phyloP scores from a whole-genome alignment of 2,888 invertebrate species.

The Microdon myrmicae region DNA sequence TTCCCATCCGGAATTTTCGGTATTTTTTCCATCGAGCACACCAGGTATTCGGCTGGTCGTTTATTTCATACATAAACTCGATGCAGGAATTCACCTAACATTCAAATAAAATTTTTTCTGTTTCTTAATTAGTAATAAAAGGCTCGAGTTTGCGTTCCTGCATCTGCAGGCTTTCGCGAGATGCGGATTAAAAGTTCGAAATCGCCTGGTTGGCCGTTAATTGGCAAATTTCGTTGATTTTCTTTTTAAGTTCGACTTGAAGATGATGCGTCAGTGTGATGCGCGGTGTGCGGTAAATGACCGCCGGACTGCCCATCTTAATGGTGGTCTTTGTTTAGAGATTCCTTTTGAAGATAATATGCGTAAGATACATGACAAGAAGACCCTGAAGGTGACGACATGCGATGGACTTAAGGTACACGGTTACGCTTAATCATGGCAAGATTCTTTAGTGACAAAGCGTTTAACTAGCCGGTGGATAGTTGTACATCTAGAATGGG shows the following conservation, averaged over 20 bases:
- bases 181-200: conserved; percentile 34
- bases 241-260: too few relatives aligned
- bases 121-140: conserved; percentile 53
- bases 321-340: conserved; percentile 46
- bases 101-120: conserved; percentile 51
- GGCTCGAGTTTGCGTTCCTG: conserved; percentile 16
- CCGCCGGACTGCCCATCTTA: conserved; percentile 17
- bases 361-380: conserved; percentile 34
- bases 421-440: conserved; percentile 23
- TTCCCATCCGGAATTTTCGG: conserved; percentile 42
- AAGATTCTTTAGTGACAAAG: conserved; percentile 8
- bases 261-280: conserved; percentile 37
- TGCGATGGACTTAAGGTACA: conserved; percentile 24
- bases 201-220: conserved; percentile 37
- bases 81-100: conserved; percentile 47
- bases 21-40: conserved; percentile 39
- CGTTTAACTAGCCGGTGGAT: conserved; percentile 5
- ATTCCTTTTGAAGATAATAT: conserved; percentile 11
- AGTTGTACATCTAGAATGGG: too few relatives aligned
- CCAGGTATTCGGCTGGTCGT: conserved; percentile 47
- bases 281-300: conserved; percentile 38
- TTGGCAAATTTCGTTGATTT: too few relatives aligned
- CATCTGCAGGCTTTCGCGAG: conserved; percentile 6
- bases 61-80: conserved; percentile 51
- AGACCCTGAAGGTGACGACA: conserved; percentile 29